A percentile compares a stretch with the other conserved stretches of the same genome.
Conservation (phyloP, 2,797 vertebrate species). For the Anisognathus igniventris region DNA sequence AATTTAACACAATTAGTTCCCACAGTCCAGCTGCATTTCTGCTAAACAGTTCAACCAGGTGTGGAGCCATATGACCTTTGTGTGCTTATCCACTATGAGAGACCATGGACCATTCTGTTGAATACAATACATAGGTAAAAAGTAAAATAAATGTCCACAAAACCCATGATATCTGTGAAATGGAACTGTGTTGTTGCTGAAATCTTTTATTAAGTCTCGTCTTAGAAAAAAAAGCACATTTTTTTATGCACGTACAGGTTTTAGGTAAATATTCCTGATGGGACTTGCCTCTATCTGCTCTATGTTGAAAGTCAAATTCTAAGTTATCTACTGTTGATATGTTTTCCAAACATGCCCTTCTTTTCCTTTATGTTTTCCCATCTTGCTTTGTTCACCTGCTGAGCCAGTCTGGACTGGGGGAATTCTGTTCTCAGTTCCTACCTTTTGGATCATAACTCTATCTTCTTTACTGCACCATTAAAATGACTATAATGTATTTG, state of each 20-base stretch:
- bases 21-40: neutral
- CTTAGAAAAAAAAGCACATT: neutral
- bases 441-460: neutral
- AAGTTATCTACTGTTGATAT: neutral
- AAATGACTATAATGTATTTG: neutral
- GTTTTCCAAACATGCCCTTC: neutral
- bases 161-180: neutral
- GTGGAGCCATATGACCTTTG: neutral
- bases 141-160: neutral
- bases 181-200: neutral
- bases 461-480: neutral
- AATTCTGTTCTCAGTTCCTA: neutral
- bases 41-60: slow-evolving; percentile 19
- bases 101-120: neutral
- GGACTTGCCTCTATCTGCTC: neutral
- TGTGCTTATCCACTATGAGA: neutral
- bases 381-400: neutral
- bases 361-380: neutral
- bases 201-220: neutral
- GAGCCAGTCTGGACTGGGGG: neutral
- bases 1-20: slow-evolving; percentile 3
- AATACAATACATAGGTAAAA: neutral
- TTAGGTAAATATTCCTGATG: neutral
- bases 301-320: neutral
- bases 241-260: neutral